These are phyloP conservation scores for Hiodon alosoides DNA, from an alignment of 2,113 vertebrate genomes.

Conservation along the genomic window DNA sequence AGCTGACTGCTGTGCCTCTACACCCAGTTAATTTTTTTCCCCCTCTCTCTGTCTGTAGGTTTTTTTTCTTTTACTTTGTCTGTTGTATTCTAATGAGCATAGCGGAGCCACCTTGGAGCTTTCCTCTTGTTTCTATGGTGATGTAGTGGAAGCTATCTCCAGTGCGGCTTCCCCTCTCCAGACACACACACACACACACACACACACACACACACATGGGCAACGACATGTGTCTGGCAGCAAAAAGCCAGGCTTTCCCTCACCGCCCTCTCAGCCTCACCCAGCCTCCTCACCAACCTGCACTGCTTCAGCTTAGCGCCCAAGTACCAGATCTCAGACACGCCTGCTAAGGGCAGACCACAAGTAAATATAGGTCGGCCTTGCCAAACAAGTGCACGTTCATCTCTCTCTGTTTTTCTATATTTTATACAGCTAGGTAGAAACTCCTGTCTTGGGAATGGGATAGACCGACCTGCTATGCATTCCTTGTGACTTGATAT, in stretches of 20 bases:
- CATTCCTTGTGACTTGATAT: too few relatives aligned
- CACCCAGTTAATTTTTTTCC: background rate
- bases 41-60: background rate
- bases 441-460: too few relatives aligned
- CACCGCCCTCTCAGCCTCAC: background rate
- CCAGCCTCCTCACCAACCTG: background rate
- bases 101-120: background rate
- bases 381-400: too few relatives aligned
- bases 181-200: background rate
- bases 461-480: too few relatives aligned
- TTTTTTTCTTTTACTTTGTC: background rate
- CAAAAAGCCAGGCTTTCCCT: slow-evolving; percentile 8
- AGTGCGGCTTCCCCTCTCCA: background rate
- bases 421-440: too few relatives aligned
- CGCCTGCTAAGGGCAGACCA: too few relatives aligned
- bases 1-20: slow-evolving; percentile 5
- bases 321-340: too few relatives aligned
- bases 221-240: background rate
- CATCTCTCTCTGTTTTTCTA: too few relatives aligned
- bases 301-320: background rate
- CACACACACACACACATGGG: background rate
- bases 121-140: slow-evolving; percentile 16
- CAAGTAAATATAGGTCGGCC: too few relatives aligned
- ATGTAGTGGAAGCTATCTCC: slow-evolving; percentile 4
- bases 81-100: slow-evolving; percentile 12